Evolutionary conservation across 2,113 vertebrate genomes (phyloP), one percentile per base, ranked within the genome.

Genomic region (Thunnus thynnus): DNA sequence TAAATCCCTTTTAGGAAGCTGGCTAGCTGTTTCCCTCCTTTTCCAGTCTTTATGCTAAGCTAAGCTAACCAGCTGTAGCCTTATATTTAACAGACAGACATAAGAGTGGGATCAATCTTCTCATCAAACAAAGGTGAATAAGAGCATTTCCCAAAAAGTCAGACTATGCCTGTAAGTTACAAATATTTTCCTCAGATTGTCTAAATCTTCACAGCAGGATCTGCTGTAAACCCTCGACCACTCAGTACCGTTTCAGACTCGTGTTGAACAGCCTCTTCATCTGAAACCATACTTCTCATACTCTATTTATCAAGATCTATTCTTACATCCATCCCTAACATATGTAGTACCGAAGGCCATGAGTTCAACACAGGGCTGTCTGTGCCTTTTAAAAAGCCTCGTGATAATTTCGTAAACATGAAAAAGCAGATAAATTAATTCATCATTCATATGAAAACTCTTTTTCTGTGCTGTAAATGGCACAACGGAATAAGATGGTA

Each of bases 371-470:
- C 9, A 3, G 5, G 9, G 22, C 44, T 1, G 0, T n/a, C 32
- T 7, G 12, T 16, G 30, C 11, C 10, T 36, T 36, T 36, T 8
- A 47, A 20, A 77, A 63, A 14, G 16, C 17, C 17, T 36, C 20
- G 44, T 12, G 47, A 9, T 52, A 5, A 18, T 46, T 70, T 72
- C 30, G n/a, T 13, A 66, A 70, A 84, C 32, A 66, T 10, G 20
- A 20, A 55, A 11, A 36, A 41, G 27, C 48, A 56, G 55, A n/a
- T 20, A 41, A 46, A 52, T 41, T 41, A 13, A 51, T n/a, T 44
- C 5, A 63, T 18, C 25, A 4, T 56, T 9, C 6, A 18, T 51
- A 4, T 18, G 1, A 3, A 1, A 17, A n/a, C 50, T 52, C 4
- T 9, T 41, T 41, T 41, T 41, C 9, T 2, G 36, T 41, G 36